Percentiles rank a stretch among this genome's conserved stretches.
These are phyloP conservation scores for Polyommatus iphigenia DNA, from an alignment of 2,888 invertebrate species.

Conservation along the genomic window DNA sequence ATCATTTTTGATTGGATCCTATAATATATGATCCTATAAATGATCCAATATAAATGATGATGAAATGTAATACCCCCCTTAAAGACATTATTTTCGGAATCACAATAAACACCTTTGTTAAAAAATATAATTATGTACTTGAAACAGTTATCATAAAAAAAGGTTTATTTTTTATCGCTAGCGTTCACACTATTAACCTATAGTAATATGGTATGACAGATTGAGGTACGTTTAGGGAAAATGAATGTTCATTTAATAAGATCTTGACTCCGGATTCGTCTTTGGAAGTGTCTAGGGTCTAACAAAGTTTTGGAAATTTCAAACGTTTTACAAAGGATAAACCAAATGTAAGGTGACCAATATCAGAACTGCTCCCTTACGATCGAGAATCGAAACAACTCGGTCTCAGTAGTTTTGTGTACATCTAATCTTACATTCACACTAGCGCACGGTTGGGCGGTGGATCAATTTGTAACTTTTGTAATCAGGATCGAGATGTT, in stretches of 20 bases:
- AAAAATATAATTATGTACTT: conserved; percentile 23
- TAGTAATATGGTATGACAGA: not conserved
- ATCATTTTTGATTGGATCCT: no score
- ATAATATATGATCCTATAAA: no score
- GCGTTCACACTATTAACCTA: conserved; percentile 9
- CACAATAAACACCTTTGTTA: conserved; percentile 16
- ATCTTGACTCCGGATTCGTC: not conserved
- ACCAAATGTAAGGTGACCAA: not conserved
- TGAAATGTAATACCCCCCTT: no score
- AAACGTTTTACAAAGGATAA: not conserved
- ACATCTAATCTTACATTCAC: no score
- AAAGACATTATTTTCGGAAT: not conserved
- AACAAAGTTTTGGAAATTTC: not conserved
- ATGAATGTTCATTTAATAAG: not conserved
- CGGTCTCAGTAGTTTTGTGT: no score
- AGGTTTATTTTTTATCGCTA: conserved; percentile 26
- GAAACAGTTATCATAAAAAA: conserved; percentile 25
- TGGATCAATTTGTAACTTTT: no score
- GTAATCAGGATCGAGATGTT: no score
- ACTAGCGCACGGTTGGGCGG: no score
- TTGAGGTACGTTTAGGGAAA: not conserved
- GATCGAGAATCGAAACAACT: no score
- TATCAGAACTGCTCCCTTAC: not conserved
- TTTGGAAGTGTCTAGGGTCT: no score
- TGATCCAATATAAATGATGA: no score